Base-by-base conservation (phyloP, 2,797 vertebrate species). In the Lepus townsendii region DNA sequence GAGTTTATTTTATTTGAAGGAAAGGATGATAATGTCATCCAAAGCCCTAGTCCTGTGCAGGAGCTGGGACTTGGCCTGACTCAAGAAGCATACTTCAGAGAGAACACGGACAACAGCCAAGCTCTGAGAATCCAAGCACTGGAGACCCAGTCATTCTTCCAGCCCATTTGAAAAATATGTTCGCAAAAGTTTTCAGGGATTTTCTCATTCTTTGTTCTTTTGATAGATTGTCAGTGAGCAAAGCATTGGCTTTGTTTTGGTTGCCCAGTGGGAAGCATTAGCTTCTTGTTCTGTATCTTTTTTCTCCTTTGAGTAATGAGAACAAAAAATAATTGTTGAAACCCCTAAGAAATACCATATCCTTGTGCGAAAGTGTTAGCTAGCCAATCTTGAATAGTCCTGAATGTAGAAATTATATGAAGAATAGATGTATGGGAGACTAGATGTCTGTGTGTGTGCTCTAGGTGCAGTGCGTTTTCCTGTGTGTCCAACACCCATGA, bases 1-100 rank as follows among this genome's bases (percentile, higher is more conserved):
- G 35, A 35, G 35, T 35, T 35, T 35, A 35, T 95, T 97, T 95
- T 87, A 50, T 90, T 47, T 90, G 91, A 96, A 96, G 94, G 72
- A 94, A 97, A 96, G 95, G 86, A 89, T 87, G 83, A 26, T 32
- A 90, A 91, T 96, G 96, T 93, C 93, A 97, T 97, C 94, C 96
- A 97, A 90, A 97, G 65, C 27, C 7, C 65, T 38, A 65, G 96
- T 83, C 89, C 77, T 91, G 11, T 88, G 76, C 17, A 86, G 88
- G 94, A 96, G 89, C 84, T 62, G 42, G 69, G 82, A 60, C 83
- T 94, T 95, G 93, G 93, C 94, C 30, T 30, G 12, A 30, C 72
- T 50, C 8, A 5, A 68, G 69, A 91, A 73, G 66, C 82, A 57
- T 42, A 77, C 82, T 84, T 30, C 54, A 72, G 19, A 82, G 68